phyloP scores from a whole-genome alignment of 2,113 vertebrate species.

The Elachura formosa region DNA sequence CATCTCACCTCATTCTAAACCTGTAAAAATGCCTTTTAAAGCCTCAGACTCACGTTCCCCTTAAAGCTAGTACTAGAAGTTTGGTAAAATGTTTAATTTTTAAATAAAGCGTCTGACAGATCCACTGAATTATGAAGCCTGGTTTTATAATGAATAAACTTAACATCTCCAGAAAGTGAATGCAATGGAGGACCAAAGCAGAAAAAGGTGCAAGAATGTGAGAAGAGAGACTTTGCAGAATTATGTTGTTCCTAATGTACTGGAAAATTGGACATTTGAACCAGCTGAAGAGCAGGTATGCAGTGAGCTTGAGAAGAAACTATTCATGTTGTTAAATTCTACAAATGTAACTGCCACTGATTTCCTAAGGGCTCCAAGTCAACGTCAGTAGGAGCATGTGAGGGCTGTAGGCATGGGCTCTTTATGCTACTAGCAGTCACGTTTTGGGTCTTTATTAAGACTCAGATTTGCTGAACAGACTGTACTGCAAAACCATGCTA shows the following conservation, averaged over 20 bases:
- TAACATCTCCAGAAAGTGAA: not conserved
- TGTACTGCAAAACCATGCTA: conserved; percentile 23
- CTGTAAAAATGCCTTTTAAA: not conserved
- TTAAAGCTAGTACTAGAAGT: not conserved
- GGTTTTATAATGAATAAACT: not conserved
- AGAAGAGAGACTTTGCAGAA: not conserved
- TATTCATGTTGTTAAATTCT: not conserved
- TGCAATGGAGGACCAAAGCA: not conserved
- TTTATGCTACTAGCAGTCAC: not conserved
- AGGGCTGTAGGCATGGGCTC: not conserved
- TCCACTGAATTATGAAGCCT: not conserved
- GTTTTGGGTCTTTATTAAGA: not conserved
- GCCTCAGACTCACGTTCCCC: not conserved
- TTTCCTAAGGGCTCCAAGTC: conserved; percentile 19
- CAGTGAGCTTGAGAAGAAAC: not conserved
- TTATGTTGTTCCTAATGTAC: not conserved
- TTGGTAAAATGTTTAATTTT: not conserved
- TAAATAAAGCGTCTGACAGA: not conserved
- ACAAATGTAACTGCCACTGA: not conserved
- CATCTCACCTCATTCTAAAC: not conserved
- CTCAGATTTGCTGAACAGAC: conserved; percentile 40
- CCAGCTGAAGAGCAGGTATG: not conserved
- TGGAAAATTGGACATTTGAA: not conserved
- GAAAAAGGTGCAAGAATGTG: not conserved
- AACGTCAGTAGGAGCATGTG: not conserved